These are phyloP conservation scores for Tachysurus fulvidraco DNA, from an alignment of 2,113 vertebrate genomes.

Conservation along the genomic window DNA sequence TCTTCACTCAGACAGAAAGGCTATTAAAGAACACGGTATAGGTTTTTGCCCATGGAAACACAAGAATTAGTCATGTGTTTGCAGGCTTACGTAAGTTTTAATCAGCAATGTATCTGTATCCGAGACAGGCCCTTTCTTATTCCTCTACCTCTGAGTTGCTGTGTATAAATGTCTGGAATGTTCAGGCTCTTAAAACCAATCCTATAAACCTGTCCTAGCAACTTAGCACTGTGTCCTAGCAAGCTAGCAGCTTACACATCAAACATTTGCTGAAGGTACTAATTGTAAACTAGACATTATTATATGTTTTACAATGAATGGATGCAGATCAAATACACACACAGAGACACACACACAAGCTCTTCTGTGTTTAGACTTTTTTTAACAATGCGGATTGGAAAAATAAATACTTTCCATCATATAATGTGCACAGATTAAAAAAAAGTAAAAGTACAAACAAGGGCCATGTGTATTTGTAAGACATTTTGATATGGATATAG, in stretches of 20 bases:
- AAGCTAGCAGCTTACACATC: not conserved
- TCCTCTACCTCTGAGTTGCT: constrained; percentile 8
- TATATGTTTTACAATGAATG: not conserved
- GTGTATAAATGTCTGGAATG: constrained; percentile 35
- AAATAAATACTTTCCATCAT: not conserved
- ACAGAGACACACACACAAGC: not conserved
- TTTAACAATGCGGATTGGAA: not conserved
- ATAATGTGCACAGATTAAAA: not conserved
- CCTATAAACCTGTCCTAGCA: constrained; percentile 23
- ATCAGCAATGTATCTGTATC: not conserved
- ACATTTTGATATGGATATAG: not conserved
- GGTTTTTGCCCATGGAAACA: constrained; percentile 17
- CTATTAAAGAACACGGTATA: not conserved
- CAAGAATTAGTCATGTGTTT: constrained; percentile 20
- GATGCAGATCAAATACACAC: not conserved
- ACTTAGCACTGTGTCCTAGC: not conserved
- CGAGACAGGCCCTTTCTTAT: not conserved
- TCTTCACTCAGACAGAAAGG: constrained; percentile 28
- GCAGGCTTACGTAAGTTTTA: constrained; percentile 30
- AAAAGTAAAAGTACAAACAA: not conserved
- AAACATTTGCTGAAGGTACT: not conserved
- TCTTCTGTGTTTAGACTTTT: not conserved
- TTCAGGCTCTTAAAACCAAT: constrained; percentile 14
- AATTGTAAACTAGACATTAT: not conserved
- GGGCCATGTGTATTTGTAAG: not conserved